Evolutionary conservation across 2,113 vertebrate genomes (phyloP).

Genomic region (Variabilichromis moorii): DNA sequence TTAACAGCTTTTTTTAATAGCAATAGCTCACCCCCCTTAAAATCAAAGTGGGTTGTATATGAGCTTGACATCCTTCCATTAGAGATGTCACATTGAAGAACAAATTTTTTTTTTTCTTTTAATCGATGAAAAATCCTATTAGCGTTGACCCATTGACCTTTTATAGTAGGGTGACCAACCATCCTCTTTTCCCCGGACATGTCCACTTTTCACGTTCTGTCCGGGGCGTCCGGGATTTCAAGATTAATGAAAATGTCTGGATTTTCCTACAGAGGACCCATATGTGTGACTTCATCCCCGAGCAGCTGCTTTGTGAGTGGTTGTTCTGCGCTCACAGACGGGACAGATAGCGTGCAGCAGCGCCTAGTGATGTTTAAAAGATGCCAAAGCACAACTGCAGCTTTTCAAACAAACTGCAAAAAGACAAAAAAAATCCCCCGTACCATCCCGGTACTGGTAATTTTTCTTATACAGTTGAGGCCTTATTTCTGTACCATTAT

Average conservation of each 20-base stretch:
- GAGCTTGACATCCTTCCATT: neutral
- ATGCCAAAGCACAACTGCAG: neutral
- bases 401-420: neutral
- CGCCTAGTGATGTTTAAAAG: neutral
- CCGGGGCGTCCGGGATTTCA: rapidly evolving
- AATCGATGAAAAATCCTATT: neutral
- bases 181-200: neutral
- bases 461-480: neutral
- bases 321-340: neutral
- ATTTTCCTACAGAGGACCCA: neutral
- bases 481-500: neutral
- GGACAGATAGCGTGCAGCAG: neutral
- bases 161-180: neutral
- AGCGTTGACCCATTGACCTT: neutral
- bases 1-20: neutral
- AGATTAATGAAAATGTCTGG: neutral
- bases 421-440: neutral
- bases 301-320: neutral
- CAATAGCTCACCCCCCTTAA: neutral
- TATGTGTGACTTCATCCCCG: neutral
- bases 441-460: neutral
- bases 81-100: neutral
- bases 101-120: no score
- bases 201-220: neutral
- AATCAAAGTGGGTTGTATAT: neutral